These are phyloP conservation scores for Listrodromus nycthemerus DNA, from an alignment of 2,888 invertebrate genomes.

Conservation along the genomic window DNA sequence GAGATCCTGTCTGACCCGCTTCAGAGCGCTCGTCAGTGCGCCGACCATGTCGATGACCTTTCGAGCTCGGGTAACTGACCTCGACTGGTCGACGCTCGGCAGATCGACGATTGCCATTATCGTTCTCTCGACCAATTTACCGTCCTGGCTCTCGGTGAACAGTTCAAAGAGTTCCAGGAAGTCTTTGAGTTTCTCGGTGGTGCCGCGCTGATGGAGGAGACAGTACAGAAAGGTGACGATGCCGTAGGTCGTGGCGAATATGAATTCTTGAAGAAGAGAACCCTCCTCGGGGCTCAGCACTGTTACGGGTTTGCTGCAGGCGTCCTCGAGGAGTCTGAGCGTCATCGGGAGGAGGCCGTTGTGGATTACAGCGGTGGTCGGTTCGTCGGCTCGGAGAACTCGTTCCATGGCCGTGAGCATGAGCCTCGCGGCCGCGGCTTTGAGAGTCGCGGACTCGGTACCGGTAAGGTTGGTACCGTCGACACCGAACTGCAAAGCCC, in stretches of 20 bases:
- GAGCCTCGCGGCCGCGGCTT: conserved; percentile 86
- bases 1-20: conserved; percentile 86
- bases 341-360: conserved; percentile 88
- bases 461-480: conserved; percentile 82
- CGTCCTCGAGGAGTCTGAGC: conserved; percentile 87
- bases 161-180: conserved; percentile 87
- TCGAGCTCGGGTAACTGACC: conserved; percentile 84
- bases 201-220: conserved; percentile 85
- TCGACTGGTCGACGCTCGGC: conserved; percentile 83
- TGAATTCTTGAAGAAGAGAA: conserved; percentile 86
- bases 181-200: conserved; percentile 85
- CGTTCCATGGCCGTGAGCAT: conserved; percentile 87
- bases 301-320: conserved; percentile 79
- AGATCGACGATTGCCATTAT: conserved; percentile 86
- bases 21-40: conserved; percentile 86
- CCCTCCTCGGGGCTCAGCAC: conserved; percentile 83
- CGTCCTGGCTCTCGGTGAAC: conserved; percentile 87
- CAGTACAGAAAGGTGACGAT: conserved; percentile 87
- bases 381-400: conserved; percentile 86
- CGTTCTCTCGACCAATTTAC: conserved; percentile 86
- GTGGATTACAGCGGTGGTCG: conserved; percentile 86
- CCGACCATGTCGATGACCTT: conserved; percentile 87
- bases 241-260: conserved; percentile 87
- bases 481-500: conserved; percentile 87
- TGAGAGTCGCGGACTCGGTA: conserved; percentile 85